These are phyloP conservation scores for Shargacucullia verbasci DNA, from an alignment of 2,888 invertebrate genomes.

Conservation along the genomic window DNA sequence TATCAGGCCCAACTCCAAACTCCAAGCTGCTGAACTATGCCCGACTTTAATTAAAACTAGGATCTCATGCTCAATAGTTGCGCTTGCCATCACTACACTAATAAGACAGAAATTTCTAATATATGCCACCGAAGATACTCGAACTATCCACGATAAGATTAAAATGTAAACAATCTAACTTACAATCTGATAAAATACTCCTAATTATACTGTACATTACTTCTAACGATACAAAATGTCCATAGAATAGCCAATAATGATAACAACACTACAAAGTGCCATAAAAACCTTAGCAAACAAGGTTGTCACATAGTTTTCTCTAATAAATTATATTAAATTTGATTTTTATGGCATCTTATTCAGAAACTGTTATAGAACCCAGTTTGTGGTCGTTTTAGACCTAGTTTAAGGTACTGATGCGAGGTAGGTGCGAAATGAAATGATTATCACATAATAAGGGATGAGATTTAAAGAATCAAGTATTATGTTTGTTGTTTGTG, in stretches of 20 bases:
- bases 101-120: no score
- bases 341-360: constrained; percentile 42
- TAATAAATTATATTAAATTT: constrained; percentile 45
- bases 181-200: constrained; percentile 7
- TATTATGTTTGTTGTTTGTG: constrained; percentile 19
- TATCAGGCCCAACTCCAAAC: no score
- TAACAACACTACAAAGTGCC: constrained; percentile 15
- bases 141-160: no score
- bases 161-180: constrained; percentile 1
- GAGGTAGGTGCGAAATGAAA: constrained; percentile 35
- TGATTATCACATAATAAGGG: constrained; percentile 19
- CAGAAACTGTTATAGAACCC: constrained; percentile 29
- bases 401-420: constrained; percentile 36
- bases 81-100: no score
- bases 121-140: no score
- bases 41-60: no score
- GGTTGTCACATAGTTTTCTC: constrained; percentile 6
- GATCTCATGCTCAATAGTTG: no score
- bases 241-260: constrained; percentile 28
- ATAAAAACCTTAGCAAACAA: constrained; percentile 20
- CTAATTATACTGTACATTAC: constrained; percentile 1
- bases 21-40: no score
- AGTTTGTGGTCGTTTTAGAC: constrained; percentile 25
- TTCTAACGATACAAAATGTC: constrained; percentile 17
- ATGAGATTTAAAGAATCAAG: constrained; percentile 27